phyloP scores from a whole-genome alignment of 2,888 invertebrate genomes.

The Priocnemis perturbator region DNA sequence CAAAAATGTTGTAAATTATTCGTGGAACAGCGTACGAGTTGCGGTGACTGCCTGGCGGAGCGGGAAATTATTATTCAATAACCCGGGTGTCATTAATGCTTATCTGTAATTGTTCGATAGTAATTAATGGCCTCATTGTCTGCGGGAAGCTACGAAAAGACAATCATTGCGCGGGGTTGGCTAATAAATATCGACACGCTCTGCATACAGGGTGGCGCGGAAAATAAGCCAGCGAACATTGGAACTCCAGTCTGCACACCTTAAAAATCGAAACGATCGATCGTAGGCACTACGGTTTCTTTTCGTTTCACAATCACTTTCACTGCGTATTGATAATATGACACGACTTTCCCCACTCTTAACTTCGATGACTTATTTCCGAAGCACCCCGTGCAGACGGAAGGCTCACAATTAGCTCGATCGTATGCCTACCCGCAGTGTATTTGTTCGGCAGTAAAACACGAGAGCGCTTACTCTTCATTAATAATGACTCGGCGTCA shows the following conservation, averaged over 20 bases:
- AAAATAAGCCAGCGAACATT: background rate
- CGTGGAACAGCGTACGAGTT: background rate
- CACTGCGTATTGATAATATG: too few species aligned
- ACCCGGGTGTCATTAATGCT: conserved; percentile 7
- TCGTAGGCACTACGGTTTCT: too few species aligned
- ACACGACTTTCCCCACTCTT: too few species aligned
- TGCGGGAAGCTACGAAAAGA: conserved; percentile 15
- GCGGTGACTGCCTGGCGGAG: too few species aligned
- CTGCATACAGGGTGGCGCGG: background rate
- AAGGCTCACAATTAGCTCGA: background rate
- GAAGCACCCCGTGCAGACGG: background rate
- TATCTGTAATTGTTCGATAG: conserved; percentile 17
- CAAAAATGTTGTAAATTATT: conserved; percentile 5
- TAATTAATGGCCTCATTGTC: conserved; percentile 27
- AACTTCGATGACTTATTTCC: too few species aligned
- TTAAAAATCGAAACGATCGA: too few species aligned
- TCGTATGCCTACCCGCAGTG: background rate
- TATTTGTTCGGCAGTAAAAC: background rate
- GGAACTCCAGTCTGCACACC: too few species aligned
- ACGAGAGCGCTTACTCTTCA: background rate
- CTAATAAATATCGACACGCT: background rate
- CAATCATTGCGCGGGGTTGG: conserved; percentile 10
- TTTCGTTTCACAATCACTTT: too few species aligned
- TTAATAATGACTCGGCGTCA: background rate
- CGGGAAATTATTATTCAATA: conserved; percentile 15